Evolutionary conservation across 1,140 invertebrate genomes (phyloP).

Genomic region (Notospermus geniculatus): DNA sequence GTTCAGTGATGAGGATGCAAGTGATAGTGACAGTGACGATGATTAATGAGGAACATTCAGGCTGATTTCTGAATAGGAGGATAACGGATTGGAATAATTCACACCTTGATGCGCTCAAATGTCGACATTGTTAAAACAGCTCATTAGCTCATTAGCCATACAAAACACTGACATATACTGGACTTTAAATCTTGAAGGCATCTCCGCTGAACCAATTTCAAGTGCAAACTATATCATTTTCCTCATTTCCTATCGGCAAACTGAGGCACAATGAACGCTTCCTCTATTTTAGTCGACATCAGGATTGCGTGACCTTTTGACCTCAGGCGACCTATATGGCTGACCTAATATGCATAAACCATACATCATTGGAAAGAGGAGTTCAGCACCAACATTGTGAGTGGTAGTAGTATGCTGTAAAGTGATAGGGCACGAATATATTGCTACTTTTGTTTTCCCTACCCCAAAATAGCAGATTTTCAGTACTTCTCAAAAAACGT

Average conservation of each 20-base stretch:
- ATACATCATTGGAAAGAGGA: too few species aligned
- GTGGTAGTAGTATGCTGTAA: too few species aligned
- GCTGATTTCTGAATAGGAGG: background rate
- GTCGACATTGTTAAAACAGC: background rate
- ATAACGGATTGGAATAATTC: background rate
- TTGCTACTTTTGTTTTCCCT: too few species aligned
- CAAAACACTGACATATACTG: background rate
- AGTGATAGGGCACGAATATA: too few species aligned
- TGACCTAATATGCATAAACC: too few species aligned
- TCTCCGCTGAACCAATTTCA: too few species aligned
- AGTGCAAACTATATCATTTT: background rate
- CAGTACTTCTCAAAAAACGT: too few species aligned
- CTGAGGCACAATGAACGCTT: slow-evolving; percentile 3
- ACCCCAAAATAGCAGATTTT: too few species aligned
- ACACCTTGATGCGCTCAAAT: background rate
- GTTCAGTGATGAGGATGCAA: background rate
- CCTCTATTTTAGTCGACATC: background rate
- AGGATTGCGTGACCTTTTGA: background rate
- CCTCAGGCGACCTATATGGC: too few species aligned
- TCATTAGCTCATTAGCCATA: background rate
- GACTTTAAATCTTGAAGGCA: background rate
- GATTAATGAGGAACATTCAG: background rate
- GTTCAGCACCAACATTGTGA: too few species aligned
- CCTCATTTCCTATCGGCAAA: background rate
- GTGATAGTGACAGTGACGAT: slow-evolving; percentile 1